Evolutionary conservation across 2,797 vertebrate species (phyloP).

Genomic region (Eurystomus glaucurus): DNA sequence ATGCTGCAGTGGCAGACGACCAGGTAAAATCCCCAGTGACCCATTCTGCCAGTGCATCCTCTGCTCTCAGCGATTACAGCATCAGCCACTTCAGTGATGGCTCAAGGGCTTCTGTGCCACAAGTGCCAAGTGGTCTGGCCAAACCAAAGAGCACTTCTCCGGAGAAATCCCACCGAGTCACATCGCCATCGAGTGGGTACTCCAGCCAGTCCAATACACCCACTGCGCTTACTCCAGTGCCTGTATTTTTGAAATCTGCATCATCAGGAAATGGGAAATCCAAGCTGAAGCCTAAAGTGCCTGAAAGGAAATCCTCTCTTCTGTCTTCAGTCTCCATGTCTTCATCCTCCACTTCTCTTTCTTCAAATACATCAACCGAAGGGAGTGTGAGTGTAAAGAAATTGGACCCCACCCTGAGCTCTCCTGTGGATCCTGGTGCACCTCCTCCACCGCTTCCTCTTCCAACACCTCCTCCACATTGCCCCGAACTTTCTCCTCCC

Average conservation of each 20-base stretch:
- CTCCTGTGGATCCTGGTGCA: slow-evolving; percentile 71
- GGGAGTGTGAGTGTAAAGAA: slow-evolving; percentile 78
- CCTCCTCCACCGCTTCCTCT: slow-evolving; percentile 56
- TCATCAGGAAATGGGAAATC: slow-evolving; percentile 90
- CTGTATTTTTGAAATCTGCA: slow-evolving; percentile 87
- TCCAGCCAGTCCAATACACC: slow-evolving; percentile 99
- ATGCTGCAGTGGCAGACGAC: slow-evolving; percentile 83
- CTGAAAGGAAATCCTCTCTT: slow-evolving; percentile 97
- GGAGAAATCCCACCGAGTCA: slow-evolving; percentile 93
- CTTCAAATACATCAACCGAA: slow-evolving; percentile 94
- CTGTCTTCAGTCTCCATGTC: slow-evolving; percentile 94
- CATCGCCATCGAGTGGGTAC: slow-evolving; percentile 97
- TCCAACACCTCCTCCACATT: slow-evolving; percentile 73
- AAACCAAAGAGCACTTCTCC: slow-evolving; percentile 91
- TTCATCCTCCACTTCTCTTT: slow-evolving; percentile 96
- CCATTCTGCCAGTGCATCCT: slow-evolving; percentile 50
- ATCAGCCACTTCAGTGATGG: slow-evolving; percentile 78
- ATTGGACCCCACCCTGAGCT: slow-evolving; percentile 17
- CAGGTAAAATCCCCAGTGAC: slow-evolving; percentile 79
- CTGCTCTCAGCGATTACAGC: slow-evolving; percentile 74
- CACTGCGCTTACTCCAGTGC: slow-evolving; percentile 95
- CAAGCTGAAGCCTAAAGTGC: slow-evolving; percentile 92
- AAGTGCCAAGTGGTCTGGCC: slow-evolving; percentile 69
- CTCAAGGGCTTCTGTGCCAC: slow-evolving; percentile 73
- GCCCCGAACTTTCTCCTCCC: slow-evolving; percentile 79